Base-by-base conservation (phyloP, 2,113 vertebrate genomes). In the Cranoglanis bouderius region DNA sequence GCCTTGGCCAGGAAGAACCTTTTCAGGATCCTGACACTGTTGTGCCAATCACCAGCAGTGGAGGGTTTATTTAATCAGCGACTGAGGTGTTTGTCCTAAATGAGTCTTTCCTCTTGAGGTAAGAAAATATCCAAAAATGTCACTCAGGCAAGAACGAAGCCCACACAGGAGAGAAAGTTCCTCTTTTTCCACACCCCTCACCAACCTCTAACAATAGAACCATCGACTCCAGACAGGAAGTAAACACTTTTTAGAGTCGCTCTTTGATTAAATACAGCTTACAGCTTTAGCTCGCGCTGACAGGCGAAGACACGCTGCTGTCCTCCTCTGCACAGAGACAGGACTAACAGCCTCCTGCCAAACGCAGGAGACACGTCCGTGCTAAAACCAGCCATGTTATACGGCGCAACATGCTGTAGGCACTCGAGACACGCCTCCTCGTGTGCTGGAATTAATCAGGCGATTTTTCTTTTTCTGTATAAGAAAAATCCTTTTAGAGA, bases 361-460 rank as follows among this genome's bases (percentile, higher is more conserved):
- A 90, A 90, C 72, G 55, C 70, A 70, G 72, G 53, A 46, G 82
- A 87, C 86, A 91, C 91, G 88, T 88, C 87, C 82, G 78, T 82
- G 46, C 91, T 87, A 90, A 85, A 81, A 88, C 13, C 87, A 91
- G 46, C 53, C 29, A 35, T 26, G 70, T 57, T 65, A 85, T 19
- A 67, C 12, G 29, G 35, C 35, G 5, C 38, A 72, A 82, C 81
- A 40, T 4, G 55, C 55, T 12, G 24, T 1, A 16, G 55, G 61
- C 55, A 61, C 55, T 13, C 35, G 4, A 14, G 12, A 83, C 81
- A 61, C 81, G 21, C 81, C 81, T 43, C 57, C 57, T 19, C 93
- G 94, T 92, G 92, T 91, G 93, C 90, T 91, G 87, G 88, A 91
- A 94, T 93, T 93, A 92, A 93, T 90, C 90, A 94, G 90, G 86